These are phyloP conservation scores for Gerris lacustris DNA, from an alignment of 2,888 invertebrate species.

Conservation along the genomic window DNA sequence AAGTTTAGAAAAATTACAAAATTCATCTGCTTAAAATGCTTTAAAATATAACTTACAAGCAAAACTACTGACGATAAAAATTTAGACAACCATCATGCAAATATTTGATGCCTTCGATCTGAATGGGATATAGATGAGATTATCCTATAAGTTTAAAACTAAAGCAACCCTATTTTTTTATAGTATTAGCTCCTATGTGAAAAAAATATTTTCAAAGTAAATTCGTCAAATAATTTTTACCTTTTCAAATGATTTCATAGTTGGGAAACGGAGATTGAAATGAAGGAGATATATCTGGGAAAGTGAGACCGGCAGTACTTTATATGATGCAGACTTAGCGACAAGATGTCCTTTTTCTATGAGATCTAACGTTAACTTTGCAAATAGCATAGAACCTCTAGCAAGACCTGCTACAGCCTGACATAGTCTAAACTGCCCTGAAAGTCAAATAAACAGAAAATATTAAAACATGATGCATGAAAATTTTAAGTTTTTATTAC, in stretches of 20 bases:
- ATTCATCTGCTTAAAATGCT: no score
- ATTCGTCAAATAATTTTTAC: conserved; percentile 20
- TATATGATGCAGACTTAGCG: conserved; percentile 85
- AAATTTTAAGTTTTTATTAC: no score
- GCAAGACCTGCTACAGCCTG: conserved; percentile 71
- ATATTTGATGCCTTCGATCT: no score
- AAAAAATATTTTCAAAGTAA: no score
- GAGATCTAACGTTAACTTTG: conserved; percentile 81
- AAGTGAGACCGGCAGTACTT: conserved; percentile 75
- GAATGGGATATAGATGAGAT: no score
- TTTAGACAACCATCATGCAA: no score
- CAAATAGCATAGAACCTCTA: conserved; percentile 81
- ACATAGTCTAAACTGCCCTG: conserved; percentile 51
- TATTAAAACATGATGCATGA: no score
- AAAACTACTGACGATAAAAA: no score
- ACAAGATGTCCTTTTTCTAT: conserved; percentile 84
- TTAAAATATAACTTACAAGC: no score
- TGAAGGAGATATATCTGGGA: conserved; percentile 82
- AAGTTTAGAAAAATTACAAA: background rate
- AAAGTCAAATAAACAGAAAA: background rate
- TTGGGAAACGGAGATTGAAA: conserved; percentile 85
- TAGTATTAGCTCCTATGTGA: no score
- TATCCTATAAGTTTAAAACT: no score
- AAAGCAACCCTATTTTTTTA: no score
- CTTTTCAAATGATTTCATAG: conserved; percentile 78